A percentile compares a stretch with the other conserved stretches of the same genome.
phyloP scores from a whole-genome alignment of 53 echinoderm and acorn worm species.

The Patiria pectinifera region DNA sequence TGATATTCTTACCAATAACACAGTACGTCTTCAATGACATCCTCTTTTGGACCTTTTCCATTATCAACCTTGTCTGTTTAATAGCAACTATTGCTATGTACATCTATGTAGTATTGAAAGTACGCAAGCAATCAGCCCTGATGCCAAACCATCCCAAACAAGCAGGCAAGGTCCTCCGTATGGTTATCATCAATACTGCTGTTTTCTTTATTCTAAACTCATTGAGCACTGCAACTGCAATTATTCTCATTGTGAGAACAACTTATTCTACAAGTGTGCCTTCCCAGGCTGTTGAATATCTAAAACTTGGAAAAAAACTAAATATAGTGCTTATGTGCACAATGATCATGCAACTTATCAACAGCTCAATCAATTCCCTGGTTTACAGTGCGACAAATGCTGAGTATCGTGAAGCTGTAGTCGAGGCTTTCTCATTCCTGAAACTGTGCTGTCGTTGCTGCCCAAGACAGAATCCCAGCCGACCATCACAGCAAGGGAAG shows the following conservation, averaged over 20 bases:
- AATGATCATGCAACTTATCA: neutral
- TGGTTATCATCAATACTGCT: neutral
- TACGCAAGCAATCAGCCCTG: neutral
- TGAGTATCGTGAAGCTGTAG: neutral
- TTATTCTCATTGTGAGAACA: neutral
- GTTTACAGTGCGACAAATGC: neutral
- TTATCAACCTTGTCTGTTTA: neutral
- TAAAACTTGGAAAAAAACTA: neutral
- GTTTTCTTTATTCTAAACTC: neutral
- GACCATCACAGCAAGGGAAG: neutral
- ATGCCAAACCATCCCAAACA: neutral
- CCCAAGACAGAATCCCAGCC: neutral
- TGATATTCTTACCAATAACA: neutral
- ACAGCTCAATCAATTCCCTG: neutral
- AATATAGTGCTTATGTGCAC: neutral
- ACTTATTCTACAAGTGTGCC: neutral
- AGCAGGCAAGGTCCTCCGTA: neutral
- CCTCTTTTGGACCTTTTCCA: neutral
- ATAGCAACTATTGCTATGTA: neutral
- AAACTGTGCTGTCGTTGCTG: neutral
- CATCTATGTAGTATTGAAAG: neutral
- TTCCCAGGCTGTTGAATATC: neutral
- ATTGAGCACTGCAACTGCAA: neutral
- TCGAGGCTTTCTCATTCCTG: constrained; percentile 1
- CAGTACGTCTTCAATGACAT: neutral